Evolutionary conservation across 2,888 invertebrate species (phyloP), one percentile per base, ranked within the genome.

Genomic region (Thera obeliscata): DNA sequence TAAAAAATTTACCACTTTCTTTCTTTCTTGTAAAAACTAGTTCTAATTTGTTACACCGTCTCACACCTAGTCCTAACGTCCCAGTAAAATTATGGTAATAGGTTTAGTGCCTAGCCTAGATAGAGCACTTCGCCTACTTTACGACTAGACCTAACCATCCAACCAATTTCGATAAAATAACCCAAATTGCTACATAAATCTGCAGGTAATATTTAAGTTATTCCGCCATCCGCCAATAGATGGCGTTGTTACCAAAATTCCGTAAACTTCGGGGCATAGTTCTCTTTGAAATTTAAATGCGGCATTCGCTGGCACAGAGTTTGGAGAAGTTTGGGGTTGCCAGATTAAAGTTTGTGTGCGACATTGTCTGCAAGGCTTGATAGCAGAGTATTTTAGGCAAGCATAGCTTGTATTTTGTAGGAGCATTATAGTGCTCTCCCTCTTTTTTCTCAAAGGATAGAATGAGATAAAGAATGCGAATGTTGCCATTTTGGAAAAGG

Each of bases 231-330:
- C 74, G 59, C 71, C 75, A 63, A 66, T 78, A 80, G 79, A 79
- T 80, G 80, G 79, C 79, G 80, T 67, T 72, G 71, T 68, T 72
- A 64, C 70, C 62, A 8, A 67, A 72, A 74, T 73, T 73, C 73
- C 72, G 56, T 64, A 58, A 68, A 68, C 49, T 67, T 61, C 49
- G 52, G 64, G 52, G 59, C 75, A 75, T 75, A 75, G 75, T 75
- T 46, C 74, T 61, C 55, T 61, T 74, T 78, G 74, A 78, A 76
- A 77, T 78, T 78, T 75, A 52, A 46, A 76, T 77, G 78, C 78
- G 76, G 76, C 76, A 76, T 66, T 66, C 56, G 62, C 54, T 61
- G 50, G 50, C 56, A 74, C 71, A 69, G 75, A 77, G 71, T 66
- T 68, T 64, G 33, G 66, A 67, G 64, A 65, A 64, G 52, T 74